These are phyloP conservation scores for Eublepharis macularius DNA, from an alignment of 2,113 vertebrate genomes.

Conservation along the genomic window DNA sequence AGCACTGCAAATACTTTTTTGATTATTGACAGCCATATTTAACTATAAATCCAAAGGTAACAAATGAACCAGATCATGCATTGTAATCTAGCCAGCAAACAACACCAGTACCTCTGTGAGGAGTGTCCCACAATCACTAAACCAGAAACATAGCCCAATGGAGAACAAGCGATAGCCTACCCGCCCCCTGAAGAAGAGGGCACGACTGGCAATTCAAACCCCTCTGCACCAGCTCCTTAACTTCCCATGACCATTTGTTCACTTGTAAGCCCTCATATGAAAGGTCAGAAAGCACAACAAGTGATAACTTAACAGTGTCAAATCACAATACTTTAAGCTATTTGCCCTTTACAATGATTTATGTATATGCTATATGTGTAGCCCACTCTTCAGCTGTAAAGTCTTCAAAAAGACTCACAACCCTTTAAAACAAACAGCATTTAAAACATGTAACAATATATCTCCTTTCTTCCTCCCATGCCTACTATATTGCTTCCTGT, in stretches of 20 bases:
- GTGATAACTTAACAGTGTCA: background rate
- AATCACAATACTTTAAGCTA: background rate
- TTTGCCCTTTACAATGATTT: background rate
- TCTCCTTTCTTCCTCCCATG: too few relatives aligned
- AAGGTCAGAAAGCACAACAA: background rate
- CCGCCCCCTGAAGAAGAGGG: too few relatives aligned
- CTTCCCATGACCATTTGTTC: background rate
- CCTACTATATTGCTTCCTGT: too few relatives aligned
- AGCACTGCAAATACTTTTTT: background rate
- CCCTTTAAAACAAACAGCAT: too few relatives aligned
- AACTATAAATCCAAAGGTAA: background rate
- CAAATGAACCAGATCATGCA: background rate
- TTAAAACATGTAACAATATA: too few relatives aligned
- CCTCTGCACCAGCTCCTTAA: background rate
- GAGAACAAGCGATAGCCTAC: too few relatives aligned
- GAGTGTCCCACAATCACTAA: too few relatives aligned
- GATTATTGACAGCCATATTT: too few relatives aligned
- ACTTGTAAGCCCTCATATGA: background rate
- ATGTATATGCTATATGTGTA: too few relatives aligned
- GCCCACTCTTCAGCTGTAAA: background rate
- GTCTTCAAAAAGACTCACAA: too few relatives aligned
- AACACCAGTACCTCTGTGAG: too few relatives aligned
- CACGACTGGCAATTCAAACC: background rate
- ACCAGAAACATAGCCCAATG: too few relatives aligned
- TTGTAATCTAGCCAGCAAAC: background rate